These are phyloP conservation scores for Acrocephalus kingi DNA, from an alignment of 2,113 vertebrate genomes.

Conservation along the genomic window DNA sequence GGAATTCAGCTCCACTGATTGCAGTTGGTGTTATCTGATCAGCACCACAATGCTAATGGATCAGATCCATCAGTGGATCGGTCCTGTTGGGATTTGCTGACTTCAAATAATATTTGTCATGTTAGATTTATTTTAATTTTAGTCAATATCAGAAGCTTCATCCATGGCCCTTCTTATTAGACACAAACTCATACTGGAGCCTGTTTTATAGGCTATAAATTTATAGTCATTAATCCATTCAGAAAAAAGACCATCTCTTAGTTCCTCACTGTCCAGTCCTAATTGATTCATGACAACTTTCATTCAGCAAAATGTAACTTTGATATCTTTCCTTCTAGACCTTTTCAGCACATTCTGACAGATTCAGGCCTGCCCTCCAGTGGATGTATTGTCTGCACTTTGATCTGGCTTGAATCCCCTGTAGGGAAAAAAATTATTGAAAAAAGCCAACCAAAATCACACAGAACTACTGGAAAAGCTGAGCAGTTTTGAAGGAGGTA, in stretches of 20 bases:
- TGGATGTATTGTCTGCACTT: background rate
- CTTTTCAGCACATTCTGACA: background rate
- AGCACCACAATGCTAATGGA: background rate
- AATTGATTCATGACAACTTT: background rate
- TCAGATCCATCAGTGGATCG: too few species aligned
- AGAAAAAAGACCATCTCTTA: background rate
- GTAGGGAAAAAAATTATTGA: background rate
- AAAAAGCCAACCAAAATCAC: background rate
- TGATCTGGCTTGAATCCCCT: background rate
- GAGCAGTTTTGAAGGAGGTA: background rate
- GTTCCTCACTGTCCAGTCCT: background rate
- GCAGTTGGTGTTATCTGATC: background rate
- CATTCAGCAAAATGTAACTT: background rate
- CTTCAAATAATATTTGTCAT: background rate
- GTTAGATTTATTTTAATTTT: background rate
- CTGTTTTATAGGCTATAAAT: background rate
- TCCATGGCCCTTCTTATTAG: background rate
- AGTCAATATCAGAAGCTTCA: background rate
- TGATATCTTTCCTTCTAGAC: background rate
- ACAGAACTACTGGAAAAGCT: background rate
- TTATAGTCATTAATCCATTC: background rate
- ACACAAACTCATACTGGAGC: background rate
- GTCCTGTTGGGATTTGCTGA: background rate
- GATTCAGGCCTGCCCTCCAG: background rate
- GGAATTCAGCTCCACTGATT: background rate